Evolutionary conservation across 2,888 invertebrate genomes (phyloP).

Genomic region (Amphipyra berbera): DNA sequence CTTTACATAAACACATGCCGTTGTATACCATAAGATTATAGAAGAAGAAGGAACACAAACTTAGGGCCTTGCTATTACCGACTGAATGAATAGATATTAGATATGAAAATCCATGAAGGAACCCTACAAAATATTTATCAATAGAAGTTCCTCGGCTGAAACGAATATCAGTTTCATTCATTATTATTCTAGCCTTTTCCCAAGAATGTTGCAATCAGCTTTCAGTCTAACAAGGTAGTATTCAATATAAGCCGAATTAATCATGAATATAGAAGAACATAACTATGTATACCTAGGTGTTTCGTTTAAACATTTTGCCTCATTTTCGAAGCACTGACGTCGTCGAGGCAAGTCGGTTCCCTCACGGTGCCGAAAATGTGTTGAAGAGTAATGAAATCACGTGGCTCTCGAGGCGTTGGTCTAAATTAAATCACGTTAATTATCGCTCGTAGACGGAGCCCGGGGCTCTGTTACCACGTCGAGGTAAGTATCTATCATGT

Average conservation of each 20-base stretch:
- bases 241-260: neutral
- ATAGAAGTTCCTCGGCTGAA: neutral
- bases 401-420: slow-evolving; percentile 76
- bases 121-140: too few species aligned
- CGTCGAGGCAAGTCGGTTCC: slow-evolving; percentile 9
- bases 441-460: slow-evolving; percentile 71
- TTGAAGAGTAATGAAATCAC: slow-evolving; percentile 82
- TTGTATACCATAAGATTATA: too few species aligned
- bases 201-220: slow-evolving; percentile 3
- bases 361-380: slow-evolving; percentile 71
- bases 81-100: too few species aligned
- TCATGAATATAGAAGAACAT: neutral
- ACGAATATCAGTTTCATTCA: slow-evolving; percentile 18
- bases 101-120: too few species aligned
- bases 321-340: slow-evolving; percentile 14
- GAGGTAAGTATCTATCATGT: slow-evolving; percentile 34
- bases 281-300: slow-evolving; percentile 5
- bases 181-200: slow-evolving; percentile 3
- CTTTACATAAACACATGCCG: too few species aligned
- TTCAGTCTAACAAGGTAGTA: slow-evolving; percentile 14
- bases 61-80: too few species aligned
- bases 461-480: slow-evolving; percentile 43
- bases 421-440: slow-evolving; percentile 84
- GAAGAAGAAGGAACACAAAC: too few species aligned
- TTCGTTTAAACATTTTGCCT: slow-evolving; percentile 28